Evolutionary conservation across 2,888 invertebrate genomes (phyloP).

Genomic region (Napeogenes sylphis): DNA sequence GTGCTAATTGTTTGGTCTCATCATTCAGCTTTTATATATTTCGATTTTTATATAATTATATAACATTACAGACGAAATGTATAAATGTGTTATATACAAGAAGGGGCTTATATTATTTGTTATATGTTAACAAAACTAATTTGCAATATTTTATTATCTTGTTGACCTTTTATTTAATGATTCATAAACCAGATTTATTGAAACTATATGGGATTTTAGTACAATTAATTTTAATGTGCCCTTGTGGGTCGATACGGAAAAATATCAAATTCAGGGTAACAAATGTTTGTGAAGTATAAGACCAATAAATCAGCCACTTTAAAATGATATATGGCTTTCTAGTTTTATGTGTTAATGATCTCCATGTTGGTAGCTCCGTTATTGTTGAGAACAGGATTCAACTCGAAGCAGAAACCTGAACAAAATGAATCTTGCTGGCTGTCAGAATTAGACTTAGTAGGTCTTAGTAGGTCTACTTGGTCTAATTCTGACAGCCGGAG

Average conservation of each 20-base stretch:
- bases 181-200: too few relatives aligned
- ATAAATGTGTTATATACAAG: too few relatives aligned
- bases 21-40: slow-evolving; percentile 10
- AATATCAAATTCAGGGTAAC: too few relatives aligned
- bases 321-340: neutral
- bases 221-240: too few relatives aligned
- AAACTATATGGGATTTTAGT: too few relatives aligned
- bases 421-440: slow-evolving; percentile 15
- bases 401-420: slow-evolving; percentile 49
- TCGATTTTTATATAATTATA: neutral
- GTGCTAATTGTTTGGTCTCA: slow-evolving; percentile 30
- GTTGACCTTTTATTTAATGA: too few relatives aligned
- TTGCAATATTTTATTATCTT: slow-evolving; percentile 4
- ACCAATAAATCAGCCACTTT: neutral
- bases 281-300: too few relatives aligned
- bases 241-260: too few relatives aligned
- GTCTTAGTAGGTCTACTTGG: neutral
- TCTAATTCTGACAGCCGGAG: too few relatives aligned
- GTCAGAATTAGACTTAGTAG: slow-evolving; percentile 1
- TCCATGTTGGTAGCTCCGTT: slow-evolving; percentile 1
- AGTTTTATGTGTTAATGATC: neutral
- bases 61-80: too few relatives aligned
- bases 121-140: too few relatives aligned
- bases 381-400: slow-evolving; percentile 28
- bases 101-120: neutral